Evolutionary conservation across 2,113 vertebrate genomes (phyloP), one percentile per base, ranked within the genome.

Genomic region (Myotis lucifugus): DNA sequence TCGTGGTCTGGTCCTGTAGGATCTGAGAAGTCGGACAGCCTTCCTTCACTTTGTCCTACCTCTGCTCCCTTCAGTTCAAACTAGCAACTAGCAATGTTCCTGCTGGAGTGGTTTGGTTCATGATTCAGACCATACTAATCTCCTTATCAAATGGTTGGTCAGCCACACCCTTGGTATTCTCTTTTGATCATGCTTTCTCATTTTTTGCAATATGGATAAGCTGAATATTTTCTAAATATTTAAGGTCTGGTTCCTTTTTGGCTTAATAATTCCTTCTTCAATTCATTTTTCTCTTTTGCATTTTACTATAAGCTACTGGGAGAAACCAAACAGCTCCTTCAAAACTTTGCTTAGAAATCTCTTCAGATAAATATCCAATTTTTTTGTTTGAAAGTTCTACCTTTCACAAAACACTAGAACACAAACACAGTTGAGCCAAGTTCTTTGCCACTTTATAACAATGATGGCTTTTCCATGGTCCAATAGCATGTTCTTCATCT

Each of bases 141-240:
- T 93, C 76, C 76, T 95, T 74, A 95, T 82, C 89, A 67, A 74
- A 67, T 81, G 25, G 54, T 46, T 10, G 12, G 76, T 56, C 46
- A 87, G 67, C 21, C 48, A n/a, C 67, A 81, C 15, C 37, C 83
- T 86, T 29, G 34, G 46, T 32, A n/a, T 56, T 66, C 37, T 91
- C 83, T 86, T 79, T 67, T 76, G 59, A 74, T 82, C 23, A 11
- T 74, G n/a, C 52, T 48, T 56, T 74, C 46, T 87, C 56, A 34
- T 54, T 42, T 86, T 85, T 81, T 73, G 10, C 37, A 87, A 25
- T 66, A 90, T 56, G 42, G 34, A 42, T 67, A 91, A 67, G 15
- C 77, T 74, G 66, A 91, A 34, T 82, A 86, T 59, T 91, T 74
- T 74, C 67, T 42, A 81, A 82, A 87, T 82, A 59, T 95, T 81